Evolutionary conservation across 2,888 invertebrate species (phyloP), one percentile per base, ranked within the genome.

Genomic region (Drosophila niveifrons): DNA sequence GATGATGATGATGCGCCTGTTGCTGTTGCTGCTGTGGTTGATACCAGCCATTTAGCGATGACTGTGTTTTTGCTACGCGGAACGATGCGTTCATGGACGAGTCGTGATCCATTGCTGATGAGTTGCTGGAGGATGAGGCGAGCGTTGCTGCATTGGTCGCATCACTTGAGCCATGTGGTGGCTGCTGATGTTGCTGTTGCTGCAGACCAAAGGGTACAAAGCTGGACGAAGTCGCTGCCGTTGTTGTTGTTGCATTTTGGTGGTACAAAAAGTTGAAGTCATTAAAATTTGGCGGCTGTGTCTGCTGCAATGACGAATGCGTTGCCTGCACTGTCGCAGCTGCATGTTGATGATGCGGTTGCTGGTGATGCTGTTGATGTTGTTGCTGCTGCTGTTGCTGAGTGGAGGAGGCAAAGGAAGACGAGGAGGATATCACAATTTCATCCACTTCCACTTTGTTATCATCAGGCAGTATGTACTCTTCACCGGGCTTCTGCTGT

Each of bases 61-160:
- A 64, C 18, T 80, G 80, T 0, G 69, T 66, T 50, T 75, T 88
- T 31, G 68, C 71, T 53, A 83, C 64, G 4, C 89, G 83, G 66
- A 84, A 84, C 7, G 72, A 71, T 13, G 89, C 80, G 46, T 86
- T 84, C 87, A 84, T 84, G 7, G 83, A 84, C 55, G 75, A 86
- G 15, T 84, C 89, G 23, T 86, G 83, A 53, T 88, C 83, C 59
- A 83, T 39, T 1, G 53, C 76, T 9, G 75, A 74, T 7, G 85
- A 85, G 66, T 86, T 90, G 39, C 88, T 90, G 8, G 89, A 89
- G n/a, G 90, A 90, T n/a, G 90, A 90, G 36, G 90, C 90, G 34
- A 88, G 66, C 0, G 90, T 90, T 11, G 90, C 90, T 2, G 90
- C 90, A 50, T 90, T 90, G 4, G 90, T 90, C 46, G 89, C 84